Evolutionary conservation across 2,113 vertebrate genomes (phyloP), one percentile per base, ranked within the genome.

Genomic region (Telmatochromis sp.): DNA sequence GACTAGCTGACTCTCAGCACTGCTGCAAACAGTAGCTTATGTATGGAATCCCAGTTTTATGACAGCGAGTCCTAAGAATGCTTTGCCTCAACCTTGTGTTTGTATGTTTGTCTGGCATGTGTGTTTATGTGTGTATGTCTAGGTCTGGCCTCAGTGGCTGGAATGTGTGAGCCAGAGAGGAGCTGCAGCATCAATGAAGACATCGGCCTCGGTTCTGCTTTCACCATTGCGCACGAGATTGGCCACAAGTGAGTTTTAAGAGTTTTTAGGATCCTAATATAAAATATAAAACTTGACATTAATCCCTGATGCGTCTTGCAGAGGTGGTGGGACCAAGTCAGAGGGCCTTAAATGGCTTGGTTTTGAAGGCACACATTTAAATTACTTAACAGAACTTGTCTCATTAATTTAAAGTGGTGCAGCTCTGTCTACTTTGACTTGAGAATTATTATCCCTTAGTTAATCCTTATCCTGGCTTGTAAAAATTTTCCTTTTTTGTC

Each of bases 171-270:
- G 96, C 98, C 98, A 70, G 99, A 99, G 96, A 96, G 99, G 95
- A 99, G 99, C 94, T 99, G 98, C 97, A 99, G 98, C 97, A 99
- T 99, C 97, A 99, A 99, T 95, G 98, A 99, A 98, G 98, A 99
- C 96, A 99, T 99, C 95, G 99, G 99, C 95, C 97, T 99, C 87
- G 98, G 98, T 87, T 99, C 98, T 88, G 98, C 99, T 94, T 99
- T 99, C 97, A 99, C 99, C 96, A 99, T 99, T 91, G 98, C 99
- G 60, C 99, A 99, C 86, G 99, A 99, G 96, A 99, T 99, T 91
- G 99, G 99, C 96, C 99, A 99, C 98, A 99, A 99, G 99, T 99
- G 97, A 98, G 98, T 98, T 94, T 85, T 54, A 28, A 91, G 68
- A 78, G 19, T 85, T 91, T 87, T 91, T 63, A 68, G 54, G 75